These are phyloP conservation scores for Oxygymnocypris stewartii DNA, from an alignment of 2,113 vertebrate species.

Conservation along the genomic window DNA sequence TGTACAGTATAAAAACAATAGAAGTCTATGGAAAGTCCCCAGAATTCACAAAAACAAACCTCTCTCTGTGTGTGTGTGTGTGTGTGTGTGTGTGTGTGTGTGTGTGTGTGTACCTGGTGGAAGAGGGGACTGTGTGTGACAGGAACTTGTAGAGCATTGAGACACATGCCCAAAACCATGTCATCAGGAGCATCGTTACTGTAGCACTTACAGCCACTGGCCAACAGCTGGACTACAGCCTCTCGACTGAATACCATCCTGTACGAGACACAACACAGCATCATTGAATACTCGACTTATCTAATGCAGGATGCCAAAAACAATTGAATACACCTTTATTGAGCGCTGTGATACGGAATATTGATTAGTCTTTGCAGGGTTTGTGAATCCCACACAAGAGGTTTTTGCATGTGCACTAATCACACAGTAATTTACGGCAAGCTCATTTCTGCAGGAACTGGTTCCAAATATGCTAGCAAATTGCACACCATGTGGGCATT, in stretches of 20 bases:
- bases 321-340: not conserved
- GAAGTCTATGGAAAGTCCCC: no score
- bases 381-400: not conserved
- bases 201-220: slow-evolving; percentile 91
- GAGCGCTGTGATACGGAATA: not conserved
- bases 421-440: not conserved
- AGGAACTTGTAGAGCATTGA: slow-evolving; percentile 87
- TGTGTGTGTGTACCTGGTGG: slow-evolving; percentile 79
- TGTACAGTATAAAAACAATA: no score
- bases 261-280: slow-evolving; percentile 50
- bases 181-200: slow-evolving; percentile 92
- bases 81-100: not conserved
- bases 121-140: slow-evolving; percentile 93
- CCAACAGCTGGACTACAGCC: slow-evolving; percentile 81
- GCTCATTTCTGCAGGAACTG: not conserved
- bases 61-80: not conserved
- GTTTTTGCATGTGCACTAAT: not conserved
- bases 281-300: not conserved
- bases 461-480: not conserved
- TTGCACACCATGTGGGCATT: not conserved
- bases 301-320: not conserved
- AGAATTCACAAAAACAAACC: no score
- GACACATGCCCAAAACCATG: slow-evolving; percentile 98
- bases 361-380: not conserved
- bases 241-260: slow-evolving; percentile 95